Evolutionary conservation across 1,140 invertebrate species (phyloP).

Genomic region (Scaptomyza pallida): DNA sequence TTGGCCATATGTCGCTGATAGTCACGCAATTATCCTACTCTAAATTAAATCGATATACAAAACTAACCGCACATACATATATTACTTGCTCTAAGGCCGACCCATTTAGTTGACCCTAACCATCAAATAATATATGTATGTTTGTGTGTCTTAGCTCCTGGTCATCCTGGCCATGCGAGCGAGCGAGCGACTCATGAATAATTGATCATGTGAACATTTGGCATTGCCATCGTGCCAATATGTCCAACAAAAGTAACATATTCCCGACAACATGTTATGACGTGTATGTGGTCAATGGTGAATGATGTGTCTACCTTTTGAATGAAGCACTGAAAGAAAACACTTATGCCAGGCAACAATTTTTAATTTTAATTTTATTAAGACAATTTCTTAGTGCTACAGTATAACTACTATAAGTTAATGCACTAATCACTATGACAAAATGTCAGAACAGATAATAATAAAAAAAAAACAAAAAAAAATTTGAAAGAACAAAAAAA

Average conservation of each 20-base stretch:
- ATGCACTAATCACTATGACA: too few species aligned
- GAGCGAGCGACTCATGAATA: slow-evolving; percentile 46
- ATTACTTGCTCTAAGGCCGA: background rate
- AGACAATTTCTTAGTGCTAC: too few species aligned
- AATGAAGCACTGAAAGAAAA: too few species aligned
- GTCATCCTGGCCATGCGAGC: slow-evolving; percentile 44
- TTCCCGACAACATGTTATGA: background rate
- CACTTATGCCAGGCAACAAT: too few species aligned
- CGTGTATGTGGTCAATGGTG: background rate
- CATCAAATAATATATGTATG: background rate
- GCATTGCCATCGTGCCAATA: slow-evolving; percentile 9
- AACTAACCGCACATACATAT: background rate
- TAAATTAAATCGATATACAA: slow-evolving; percentile 73
- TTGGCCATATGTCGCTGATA: slow-evolving; percentile 64
- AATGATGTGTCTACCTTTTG: slow-evolving; percentile 7
- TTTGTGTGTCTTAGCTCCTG: background rate
- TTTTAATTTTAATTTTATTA: too few species aligned
- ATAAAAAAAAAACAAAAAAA: too few species aligned
- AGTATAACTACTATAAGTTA: too few species aligned
- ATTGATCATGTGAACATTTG: slow-evolving; percentile 69
- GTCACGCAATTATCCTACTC: slow-evolving; percentile 75
- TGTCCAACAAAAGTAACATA: background rate
- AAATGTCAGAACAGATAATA: too few species aligned
- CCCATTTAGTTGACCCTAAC: slow-evolving; percentile 20
- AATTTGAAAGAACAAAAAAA: too few species aligned